Evolutionary conservation across 2,888 invertebrate species (phyloP), one percentile per base, ranked within the genome.

Genomic region (Scaptomyza parva): DNA sequence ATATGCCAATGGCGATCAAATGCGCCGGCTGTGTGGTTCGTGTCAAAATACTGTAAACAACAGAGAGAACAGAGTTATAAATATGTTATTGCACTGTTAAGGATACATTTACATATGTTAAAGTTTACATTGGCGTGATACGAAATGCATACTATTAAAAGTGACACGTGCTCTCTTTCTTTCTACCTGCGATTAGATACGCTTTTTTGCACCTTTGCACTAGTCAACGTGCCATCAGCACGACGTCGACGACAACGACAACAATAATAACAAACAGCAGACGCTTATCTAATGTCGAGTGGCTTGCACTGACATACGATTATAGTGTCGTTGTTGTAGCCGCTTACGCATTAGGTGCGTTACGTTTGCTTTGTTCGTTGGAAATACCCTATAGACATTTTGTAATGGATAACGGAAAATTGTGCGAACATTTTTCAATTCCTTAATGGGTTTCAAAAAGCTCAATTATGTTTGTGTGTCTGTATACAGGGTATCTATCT

Each of bases 11-110:
- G 60, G 94, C 95, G 64, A 96, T 93, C n/a, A 95, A 92, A 92
- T 97, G 96, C 76, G 95, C 94, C 24, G 96, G 96, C 90, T 96
- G 96, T 5, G 96, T 94, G 11, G 96, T 96, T 75, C 93, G 92
- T 68, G 95, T 94, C 45, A 96, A 90, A 76, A 96, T 93, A 88
- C 97, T 97, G 93, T 48, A 76, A 80, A 65, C 17, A 18, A 40
- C 11, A 57, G 11, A 24, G 26, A 59, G 43, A 7, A 33, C 11
- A 41, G 11, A 18, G 7, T 35, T 17, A 53, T 7, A n/a, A 1
- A 9, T 18, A 24, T 37, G 8, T 61, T 53, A 54, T 22, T 35
- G 2, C 14, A 9, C 12, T 33, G 14, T 39, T 14, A 43, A 40
- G 14, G 14, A 20, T 45, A 7, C 0, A 45, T 26, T 6, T 44